These are phyloP conservation scores for Odiellus spinosus DNA, from an alignment of 2,888 invertebrate species.

Conservation along the genomic window DNA sequence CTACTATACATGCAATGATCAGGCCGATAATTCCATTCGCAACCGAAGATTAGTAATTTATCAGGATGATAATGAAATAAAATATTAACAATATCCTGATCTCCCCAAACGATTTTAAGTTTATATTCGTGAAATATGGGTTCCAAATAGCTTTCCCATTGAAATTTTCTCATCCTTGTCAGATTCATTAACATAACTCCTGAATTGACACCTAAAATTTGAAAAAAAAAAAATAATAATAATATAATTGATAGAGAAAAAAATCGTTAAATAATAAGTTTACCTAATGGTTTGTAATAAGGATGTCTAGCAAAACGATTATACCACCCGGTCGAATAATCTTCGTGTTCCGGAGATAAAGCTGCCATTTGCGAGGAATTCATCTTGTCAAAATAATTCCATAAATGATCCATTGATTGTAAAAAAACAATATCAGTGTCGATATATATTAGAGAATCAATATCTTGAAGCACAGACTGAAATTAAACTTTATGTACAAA, in stretches of 20 bases:
- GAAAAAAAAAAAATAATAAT: constrained; percentile 1
- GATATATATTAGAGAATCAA: constrained; percentile 75
- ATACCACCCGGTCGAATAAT: constrained; percentile 87
- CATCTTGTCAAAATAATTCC: constrained; percentile 65
- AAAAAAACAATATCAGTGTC: constrained; percentile 83
- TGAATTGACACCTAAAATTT: constrained; percentile 66
- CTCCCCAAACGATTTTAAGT: constrained; percentile 84
- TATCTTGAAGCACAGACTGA: constrained; percentile 55
- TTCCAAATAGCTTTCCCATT: constrained; percentile 68
- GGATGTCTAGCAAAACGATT: constrained; percentile 89
- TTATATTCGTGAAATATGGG: constrained; percentile 72
- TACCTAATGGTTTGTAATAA: constrained; percentile 69
- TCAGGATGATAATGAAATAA: constrained; percentile 71
- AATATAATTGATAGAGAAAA: too few species aligned
- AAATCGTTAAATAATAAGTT: constrained; percentile 10
- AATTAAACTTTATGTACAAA: too few species aligned
- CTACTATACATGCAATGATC: constrained; percentile 94
- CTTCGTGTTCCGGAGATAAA: constrained; percentile 74
- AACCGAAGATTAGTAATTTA: constrained; percentile 59
- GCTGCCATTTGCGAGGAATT: constrained; percentile 74
- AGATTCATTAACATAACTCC: constrained; percentile 97
- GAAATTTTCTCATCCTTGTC: constrained; percentile 68
- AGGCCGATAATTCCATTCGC: constrained; percentile 78
- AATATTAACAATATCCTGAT: constrained; percentile 87
- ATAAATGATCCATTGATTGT: constrained; percentile 61